phyloP scores from a whole-genome alignment of 2,797 vertebrate species.

The Aselliscus stoliczkanus region DNA sequence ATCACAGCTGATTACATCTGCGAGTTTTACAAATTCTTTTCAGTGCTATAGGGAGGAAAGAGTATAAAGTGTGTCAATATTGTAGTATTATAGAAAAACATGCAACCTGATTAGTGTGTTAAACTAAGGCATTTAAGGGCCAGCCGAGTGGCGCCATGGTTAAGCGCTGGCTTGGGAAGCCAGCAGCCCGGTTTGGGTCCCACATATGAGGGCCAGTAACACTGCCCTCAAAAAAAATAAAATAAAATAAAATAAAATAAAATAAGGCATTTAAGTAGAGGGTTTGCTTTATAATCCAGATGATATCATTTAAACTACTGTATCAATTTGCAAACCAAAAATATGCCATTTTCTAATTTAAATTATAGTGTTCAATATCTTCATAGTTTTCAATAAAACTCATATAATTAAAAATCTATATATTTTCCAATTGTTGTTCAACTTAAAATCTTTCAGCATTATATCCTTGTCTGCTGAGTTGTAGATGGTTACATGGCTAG shows the following conservation, averaged over 20 bases:
- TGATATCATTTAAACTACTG: background rate
- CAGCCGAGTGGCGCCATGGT: too few relatives aligned
- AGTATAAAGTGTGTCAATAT: background rate
- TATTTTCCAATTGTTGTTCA: background rate
- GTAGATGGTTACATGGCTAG: background rate
- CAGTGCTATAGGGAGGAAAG: background rate
- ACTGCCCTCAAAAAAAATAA: too few relatives aligned
- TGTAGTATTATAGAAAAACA: background rate
- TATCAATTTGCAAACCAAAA: background rate
- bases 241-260: too few relatives aligned
- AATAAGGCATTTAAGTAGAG: too few relatives aligned
- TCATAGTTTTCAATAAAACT: background rate
- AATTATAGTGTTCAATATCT: background rate
- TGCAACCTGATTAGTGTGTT: background rate
- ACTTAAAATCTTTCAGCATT: background rate
- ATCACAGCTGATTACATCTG: background rate
- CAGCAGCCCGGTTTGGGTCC: too few relatives aligned
- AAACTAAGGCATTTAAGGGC: background rate
- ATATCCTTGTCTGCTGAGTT: background rate
- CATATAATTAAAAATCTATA: background rate
- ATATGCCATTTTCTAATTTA: background rate
- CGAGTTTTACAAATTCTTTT: background rate
- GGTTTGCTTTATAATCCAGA: background rate
- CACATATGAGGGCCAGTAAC: too few relatives aligned
- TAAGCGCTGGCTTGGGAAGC: too few relatives aligned